These are phyloP conservation scores for Drosophila mojavensis DNA, from an alignment of 1,140 invertebrate genomes.

Conservation along the genomic window DNA sequence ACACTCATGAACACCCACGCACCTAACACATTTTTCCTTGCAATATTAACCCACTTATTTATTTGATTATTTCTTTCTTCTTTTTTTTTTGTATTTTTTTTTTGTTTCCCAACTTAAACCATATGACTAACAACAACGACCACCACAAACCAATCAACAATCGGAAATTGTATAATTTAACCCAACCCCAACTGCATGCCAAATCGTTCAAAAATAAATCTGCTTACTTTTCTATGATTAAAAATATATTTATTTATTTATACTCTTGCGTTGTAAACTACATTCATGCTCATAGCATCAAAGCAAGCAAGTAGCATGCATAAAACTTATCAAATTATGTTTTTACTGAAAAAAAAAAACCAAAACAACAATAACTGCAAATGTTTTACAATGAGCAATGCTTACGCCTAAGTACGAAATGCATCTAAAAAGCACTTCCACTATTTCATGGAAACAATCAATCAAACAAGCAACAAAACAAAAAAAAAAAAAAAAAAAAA, in stretches of 20 bases:
- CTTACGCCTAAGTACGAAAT: slow-evolving; percentile 57
- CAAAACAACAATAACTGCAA: slow-evolving; percentile 7
- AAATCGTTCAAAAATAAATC: slow-evolving; percentile 1
- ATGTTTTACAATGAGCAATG: slow-evolving; percentile 30
- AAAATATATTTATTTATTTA: slow-evolving; percentile 10
- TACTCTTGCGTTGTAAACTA: neutral
- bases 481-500: slow-evolving; percentile 23
- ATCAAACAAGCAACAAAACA: slow-evolving; percentile 25
- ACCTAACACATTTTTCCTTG: slow-evolving; percentile 17
- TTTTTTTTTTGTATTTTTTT: slow-evolving; percentile 23
- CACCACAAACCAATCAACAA: slow-evolving; percentile 20
- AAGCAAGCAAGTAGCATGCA: slow-evolving; percentile 70
- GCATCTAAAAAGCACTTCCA: slow-evolving; percentile 44
- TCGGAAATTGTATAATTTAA: slow-evolving; percentile 28
- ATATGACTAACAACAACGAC: slow-evolving; percentile 43
- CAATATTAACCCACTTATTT: slow-evolving; percentile 44
- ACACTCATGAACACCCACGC: slow-evolving; percentile 12
- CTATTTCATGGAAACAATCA: slow-evolving; percentile 5
- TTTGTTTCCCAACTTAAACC: slow-evolving; percentile 16
- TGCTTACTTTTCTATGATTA: slow-evolving; percentile 1
- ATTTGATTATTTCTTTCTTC: slow-evolving; percentile 35
- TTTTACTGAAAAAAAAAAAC: slow-evolving; percentile 13
- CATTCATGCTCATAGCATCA: slow-evolving; percentile 47
- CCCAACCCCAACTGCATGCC: slow-evolving; percentile 3
- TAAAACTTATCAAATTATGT: neutral